Evolutionary conservation across 1,140 invertebrate species (phyloP).

Genomic region (Holotrichia oblita): DNA sequence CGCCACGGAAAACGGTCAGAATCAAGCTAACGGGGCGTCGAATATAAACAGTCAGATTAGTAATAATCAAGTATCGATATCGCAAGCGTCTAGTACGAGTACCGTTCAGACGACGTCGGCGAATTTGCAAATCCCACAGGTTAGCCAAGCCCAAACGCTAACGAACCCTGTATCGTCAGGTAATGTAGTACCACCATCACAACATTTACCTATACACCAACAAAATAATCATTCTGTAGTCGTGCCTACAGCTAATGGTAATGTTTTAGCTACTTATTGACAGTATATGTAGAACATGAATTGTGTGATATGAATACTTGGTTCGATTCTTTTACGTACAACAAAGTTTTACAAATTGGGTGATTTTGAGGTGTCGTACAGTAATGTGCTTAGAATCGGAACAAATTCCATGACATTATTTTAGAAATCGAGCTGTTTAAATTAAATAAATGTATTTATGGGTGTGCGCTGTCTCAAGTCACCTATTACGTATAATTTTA

Average conservation of each 20-base stretch:
- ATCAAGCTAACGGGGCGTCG: constrained; percentile 44
- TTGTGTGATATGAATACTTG: constrained; percentile 23
- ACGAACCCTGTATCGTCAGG: constrained; percentile 41
- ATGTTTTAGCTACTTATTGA: constrained; percentile 58
- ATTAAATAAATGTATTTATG: too few species aligned
- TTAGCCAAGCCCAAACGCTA: constrained; percentile 47
- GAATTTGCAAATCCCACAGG: constrained; percentile 53
- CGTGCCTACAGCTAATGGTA: constrained; percentile 58
- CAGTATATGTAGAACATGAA: constrained; percentile 37
- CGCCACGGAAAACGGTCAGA: constrained; percentile 59
- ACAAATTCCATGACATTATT: too few species aligned
- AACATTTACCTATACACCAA: constrained; percentile 56
- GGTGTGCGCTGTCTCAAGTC: too few species aligned
- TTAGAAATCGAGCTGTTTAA: too few species aligned
- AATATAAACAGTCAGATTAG: constrained; percentile 27
- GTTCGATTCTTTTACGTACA: constrained; percentile 10
- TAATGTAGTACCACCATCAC: constrained; percentile 50
- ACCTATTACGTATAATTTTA: too few species aligned
- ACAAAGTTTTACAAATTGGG: background rate
- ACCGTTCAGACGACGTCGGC: constrained; percentile 42
- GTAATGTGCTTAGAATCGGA: too few species aligned
- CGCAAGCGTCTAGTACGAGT: constrained; percentile 43
- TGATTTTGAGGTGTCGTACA: background rate
- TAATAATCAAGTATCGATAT: constrained; percentile 29
- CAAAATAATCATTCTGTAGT: constrained; percentile 55